Evolutionary conservation across 2,888 invertebrate species (phyloP).

Genomic region (Spialia ferax): DNA sequence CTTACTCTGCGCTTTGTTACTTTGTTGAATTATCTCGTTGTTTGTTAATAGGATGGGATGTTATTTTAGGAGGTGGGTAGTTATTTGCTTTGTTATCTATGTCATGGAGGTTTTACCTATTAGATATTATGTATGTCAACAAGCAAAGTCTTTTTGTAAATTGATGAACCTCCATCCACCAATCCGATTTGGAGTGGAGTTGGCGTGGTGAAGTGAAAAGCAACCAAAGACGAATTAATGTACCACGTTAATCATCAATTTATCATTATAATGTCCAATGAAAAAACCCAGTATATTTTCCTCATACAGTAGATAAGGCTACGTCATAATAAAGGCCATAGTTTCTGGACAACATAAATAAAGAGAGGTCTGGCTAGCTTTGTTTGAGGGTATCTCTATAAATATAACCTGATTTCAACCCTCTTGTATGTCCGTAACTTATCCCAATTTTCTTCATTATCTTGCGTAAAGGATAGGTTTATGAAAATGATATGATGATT

Average conservation of each 20-base stretch:
- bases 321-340: conserved; percentile 21
- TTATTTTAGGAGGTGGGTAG: background rate
- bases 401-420: conserved; percentile 29
- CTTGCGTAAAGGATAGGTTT: conserved; percentile 25
- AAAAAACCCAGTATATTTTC: background rate
- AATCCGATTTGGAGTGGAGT: too few relatives aligned
- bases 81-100: too few relatives aligned
- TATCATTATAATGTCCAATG: background rate
- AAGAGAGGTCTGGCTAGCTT: conserved; percentile 18
- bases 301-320: conserved; percentile 3
- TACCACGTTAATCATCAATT: background rate
- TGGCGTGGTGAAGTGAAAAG: too few relatives aligned
- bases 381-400: conserved; percentile 19
- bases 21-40: conserved; percentile 1
- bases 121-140: too few relatives aligned
- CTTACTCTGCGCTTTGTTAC: background rate
- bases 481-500: conserved; percentile 15
- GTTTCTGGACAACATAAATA: conserved; percentile 32
- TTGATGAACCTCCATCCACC: too few relatives aligned
- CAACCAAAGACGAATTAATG: too few relatives aligned
- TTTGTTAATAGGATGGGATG: background rate
- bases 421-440: conserved; percentile 25
- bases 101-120: too few relatives aligned
- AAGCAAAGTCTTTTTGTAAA: too few relatives aligned
- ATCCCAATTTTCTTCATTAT: conserved; percentile 34